Conservation (phyloP, 2,113 vertebrate species). For the Rhinoptilus africanus region DNA sequence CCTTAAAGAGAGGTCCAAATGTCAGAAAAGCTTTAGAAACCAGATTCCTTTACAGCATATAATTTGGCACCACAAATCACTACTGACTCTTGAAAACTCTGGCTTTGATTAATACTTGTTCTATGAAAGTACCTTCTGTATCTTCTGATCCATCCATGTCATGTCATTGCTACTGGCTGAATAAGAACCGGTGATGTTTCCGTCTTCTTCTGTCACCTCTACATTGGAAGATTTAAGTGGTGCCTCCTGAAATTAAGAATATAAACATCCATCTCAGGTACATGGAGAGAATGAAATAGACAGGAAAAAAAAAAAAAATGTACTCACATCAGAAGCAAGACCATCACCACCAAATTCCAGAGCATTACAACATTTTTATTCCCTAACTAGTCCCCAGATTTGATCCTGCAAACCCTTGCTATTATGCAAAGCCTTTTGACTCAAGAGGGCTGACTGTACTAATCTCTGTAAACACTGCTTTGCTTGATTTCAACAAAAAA, state of each 20-base stretch:
- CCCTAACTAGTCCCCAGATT: neutral
- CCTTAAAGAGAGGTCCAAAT: neutral
- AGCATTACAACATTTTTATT: neutral
- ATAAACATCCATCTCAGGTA: neutral
- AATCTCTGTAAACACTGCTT: neutral
- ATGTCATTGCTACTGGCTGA: slow-evolving; percentile 11
- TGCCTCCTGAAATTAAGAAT: slow-evolving; percentile 10
- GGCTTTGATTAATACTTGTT: neutral
- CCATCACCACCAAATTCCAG: neutral
- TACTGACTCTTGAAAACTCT: neutral
- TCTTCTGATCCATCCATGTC: slow-evolving; percentile 80
- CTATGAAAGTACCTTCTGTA: slow-evolving; percentile 65
- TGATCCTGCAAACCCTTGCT: neutral
- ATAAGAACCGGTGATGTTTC: slow-evolving; percentile 9
- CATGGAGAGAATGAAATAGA: neutral
- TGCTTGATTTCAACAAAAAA: neutral
- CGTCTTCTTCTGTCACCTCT: slow-evolving; percentile 65
- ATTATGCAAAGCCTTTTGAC: neutral
- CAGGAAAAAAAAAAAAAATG: neutral
- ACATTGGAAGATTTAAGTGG: neutral
- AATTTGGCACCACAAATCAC: neutral
- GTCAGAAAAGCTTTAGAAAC: neutral
- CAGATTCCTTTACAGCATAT: neutral
- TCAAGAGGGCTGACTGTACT: neutral
- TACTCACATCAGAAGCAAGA: neutral